phyloP scores from a whole-genome alignment of 1,140 invertebrate genomes.

The Teleopsis dalmanni region DNA sequence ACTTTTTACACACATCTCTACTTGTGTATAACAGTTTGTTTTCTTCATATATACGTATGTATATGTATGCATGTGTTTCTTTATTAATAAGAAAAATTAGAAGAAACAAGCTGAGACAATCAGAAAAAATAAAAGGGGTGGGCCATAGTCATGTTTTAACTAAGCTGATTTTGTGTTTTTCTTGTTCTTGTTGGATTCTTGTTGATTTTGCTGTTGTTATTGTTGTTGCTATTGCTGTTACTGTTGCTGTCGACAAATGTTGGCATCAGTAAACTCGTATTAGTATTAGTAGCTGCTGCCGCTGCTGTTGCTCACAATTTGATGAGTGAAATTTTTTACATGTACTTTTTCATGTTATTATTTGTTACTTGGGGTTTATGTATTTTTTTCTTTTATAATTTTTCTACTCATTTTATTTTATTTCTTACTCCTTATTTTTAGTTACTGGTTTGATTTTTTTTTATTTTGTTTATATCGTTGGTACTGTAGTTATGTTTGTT shows the following conservation, averaged over 20 bases:
- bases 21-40: neutral
- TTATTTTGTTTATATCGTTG: neutral
- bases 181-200: neutral
- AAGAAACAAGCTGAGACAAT: too few species aligned
- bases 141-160: neutral
- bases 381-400: too few species aligned
- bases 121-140: constrained; percentile 3
- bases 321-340: neutral
- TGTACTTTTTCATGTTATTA: constrained; percentile 8
- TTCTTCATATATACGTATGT: neutral
- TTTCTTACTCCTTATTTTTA: neutral
- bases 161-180: neutral
- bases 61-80: neutral
- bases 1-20: neutral
- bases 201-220: neutral
- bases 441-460: neutral
- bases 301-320: neutral
- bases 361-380: constrained; percentile 8
- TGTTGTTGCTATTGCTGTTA: constrained; percentile 5
- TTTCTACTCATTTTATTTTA: constrained; percentile 1
- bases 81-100: too few species aligned
- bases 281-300: neutral
- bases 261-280: constrained; percentile 4
- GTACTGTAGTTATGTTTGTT: neutral
- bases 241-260: neutral